Percentiles rank a stretch among this genome's conserved stretches.
phyloP scores from a whole-genome alignment of 2,797 vertebrate genomes.

The Garrulus glandarius region DNA sequence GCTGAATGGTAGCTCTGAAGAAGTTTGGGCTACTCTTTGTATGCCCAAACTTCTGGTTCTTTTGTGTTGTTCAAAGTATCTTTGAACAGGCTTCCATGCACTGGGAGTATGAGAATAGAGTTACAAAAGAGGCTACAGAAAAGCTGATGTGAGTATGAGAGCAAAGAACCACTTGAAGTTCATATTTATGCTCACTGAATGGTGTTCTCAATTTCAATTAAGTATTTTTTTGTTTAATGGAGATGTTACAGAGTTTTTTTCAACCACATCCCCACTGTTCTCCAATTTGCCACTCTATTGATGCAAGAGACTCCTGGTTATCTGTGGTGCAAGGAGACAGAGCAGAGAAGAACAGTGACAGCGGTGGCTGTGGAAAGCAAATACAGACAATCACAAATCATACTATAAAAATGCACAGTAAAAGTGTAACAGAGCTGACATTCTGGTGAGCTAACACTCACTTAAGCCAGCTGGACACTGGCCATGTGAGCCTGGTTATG shows the following conservation, averaged over 20 bases:
- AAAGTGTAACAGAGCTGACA: not conserved
- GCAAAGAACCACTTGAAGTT: not conserved
- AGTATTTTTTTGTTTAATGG: not conserved
- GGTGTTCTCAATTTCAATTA: not conserved
- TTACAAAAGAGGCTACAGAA: not conserved
- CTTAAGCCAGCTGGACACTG: not conserved
- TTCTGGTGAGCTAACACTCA: not conserved
- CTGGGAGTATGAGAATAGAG: not conserved
- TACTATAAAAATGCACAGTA: not conserved
- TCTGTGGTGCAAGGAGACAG: not conserved
- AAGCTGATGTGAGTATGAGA: not conserved
- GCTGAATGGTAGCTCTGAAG: not conserved
- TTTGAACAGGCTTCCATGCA: not conserved
- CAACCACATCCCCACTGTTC: not conserved
- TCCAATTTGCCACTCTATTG: not conserved
- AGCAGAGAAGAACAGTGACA: not conserved
- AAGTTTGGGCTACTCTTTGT: not conserved
- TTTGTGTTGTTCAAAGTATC: not conserved
- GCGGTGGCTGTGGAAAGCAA: not conserved
- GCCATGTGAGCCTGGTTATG: not conserved
- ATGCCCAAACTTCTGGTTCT: not conserved
- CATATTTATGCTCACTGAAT: not conserved
- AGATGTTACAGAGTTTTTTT: not conserved
- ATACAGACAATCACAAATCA: not conserved
- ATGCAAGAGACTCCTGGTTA: not conserved